These are phyloP conservation scores for Chironomus tentans DNA, from an alignment of 2,888 invertebrate species.

Conservation along the genomic window DNA sequence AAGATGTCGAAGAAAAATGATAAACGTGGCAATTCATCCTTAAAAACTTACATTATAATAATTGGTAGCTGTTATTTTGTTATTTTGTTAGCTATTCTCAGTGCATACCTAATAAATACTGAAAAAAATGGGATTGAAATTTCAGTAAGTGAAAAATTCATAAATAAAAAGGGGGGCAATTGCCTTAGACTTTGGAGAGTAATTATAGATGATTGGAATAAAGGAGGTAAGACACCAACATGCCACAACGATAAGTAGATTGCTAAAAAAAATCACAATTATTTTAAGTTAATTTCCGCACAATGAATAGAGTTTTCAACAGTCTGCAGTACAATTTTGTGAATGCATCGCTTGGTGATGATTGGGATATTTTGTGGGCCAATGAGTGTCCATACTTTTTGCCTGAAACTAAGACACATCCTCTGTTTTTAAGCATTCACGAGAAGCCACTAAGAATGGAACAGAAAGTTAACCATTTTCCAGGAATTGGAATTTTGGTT, in stretches of 20 bases:
- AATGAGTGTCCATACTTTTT: background rate
- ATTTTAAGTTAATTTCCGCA: background rate
- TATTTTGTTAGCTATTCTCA: background rate
- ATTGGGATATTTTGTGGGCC: slow-evolving; percentile 4
- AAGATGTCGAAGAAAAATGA: background rate
- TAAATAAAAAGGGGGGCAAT: background rate
- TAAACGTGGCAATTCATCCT: background rate
- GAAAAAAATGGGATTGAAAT: background rate
- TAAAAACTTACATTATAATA: background rate
- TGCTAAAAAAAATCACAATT: no score
- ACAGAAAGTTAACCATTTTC: slow-evolving; percentile 80
- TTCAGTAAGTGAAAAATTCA: background rate
- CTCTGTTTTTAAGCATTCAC: background rate
- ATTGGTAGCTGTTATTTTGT: background rate
- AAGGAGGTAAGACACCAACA: background rate
- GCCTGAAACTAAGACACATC: background rate
- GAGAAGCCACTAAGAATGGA: slow-evolving; percentile 34
- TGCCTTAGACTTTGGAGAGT: background rate
- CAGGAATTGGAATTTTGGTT: slow-evolving; percentile 78
- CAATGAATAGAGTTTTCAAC: slow-evolving; percentile 4
- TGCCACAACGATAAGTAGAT: no score
- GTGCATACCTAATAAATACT: background rate
- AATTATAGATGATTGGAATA: background rate
- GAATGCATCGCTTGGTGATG: background rate
- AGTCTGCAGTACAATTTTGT: background rate